Base-by-base conservation (phyloP, 2,797 vertebrate genomes). In the Phaenicophaeus curvirostris region DNA sequence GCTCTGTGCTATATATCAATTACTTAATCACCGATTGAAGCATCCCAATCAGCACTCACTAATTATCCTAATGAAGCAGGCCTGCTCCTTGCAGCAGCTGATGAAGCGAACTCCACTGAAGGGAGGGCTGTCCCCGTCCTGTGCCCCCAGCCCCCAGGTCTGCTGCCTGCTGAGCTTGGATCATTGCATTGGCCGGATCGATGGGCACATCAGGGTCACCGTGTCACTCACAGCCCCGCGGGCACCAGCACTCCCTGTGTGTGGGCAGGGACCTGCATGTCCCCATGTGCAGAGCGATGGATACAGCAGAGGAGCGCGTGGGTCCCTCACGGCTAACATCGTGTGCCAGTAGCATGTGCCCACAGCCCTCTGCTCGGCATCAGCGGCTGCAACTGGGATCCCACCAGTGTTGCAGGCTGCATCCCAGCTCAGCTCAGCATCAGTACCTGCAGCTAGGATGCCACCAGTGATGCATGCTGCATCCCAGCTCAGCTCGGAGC, bases 301-400 rank as follows among this genome's bases (percentile, higher is more conserved):
- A 24, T 0, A 5, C 9, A 13, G 68, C 35, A 14, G 48, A 44
- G 31, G 35, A 61, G 35, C 15, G 51, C 8, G 0, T 4, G 23
- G 50, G 25, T 16, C 39, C n/a, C 21, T 15, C 30, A 1, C 1
- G 14, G 50, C 33, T 23, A 15, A 51, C 2, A 3, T n/a, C 7
- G 0, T 0, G 0, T 28, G 55, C 62, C 3, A 3, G 16, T 1
- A 1, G 14, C 19, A 7, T 0, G 25, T 37, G 16, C 39, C 31
- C 55, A 27, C 28, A 58, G 63, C 37, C 50, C 37, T 37, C 11
- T 10, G 35, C 69, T 57, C 0, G 0, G 27, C 4, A 27, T 18
- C 3, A 5, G 20, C 0, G 3, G 11, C 39, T 54, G 54, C 54
- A 13, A 50, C 55, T 35, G 57, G 20, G 14, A 44, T 23, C 28